A percentile compares a stretch with the other conserved stretches of the same genome.
These are phyloP conservation scores for Macrosiphum euphorbiae DNA, from an alignment of 2,888 invertebrate species.

Conservation along the genomic window DNA sequence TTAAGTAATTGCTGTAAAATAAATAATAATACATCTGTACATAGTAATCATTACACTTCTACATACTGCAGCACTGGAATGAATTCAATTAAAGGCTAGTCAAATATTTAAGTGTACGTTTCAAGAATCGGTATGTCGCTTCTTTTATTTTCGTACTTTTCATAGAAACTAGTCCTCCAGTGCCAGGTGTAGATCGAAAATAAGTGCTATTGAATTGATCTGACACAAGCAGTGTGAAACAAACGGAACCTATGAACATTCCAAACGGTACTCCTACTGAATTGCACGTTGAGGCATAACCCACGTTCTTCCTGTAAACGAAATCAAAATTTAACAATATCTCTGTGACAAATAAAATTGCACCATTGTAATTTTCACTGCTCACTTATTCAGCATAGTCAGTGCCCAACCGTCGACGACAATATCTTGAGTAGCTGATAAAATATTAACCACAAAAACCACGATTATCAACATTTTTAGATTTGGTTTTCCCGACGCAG, in stretches of 20 bases:
- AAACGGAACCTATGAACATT: slow-evolving; percentile 94
- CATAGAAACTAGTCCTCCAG: background rate
- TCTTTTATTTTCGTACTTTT: slow-evolving; percentile 20
- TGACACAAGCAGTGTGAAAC: slow-evolving; percentile 96
- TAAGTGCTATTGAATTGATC: slow-evolving; percentile 96
- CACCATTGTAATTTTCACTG: background rate
- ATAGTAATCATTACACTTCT: background rate
- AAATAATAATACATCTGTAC: background rate
- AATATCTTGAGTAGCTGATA: slow-evolving; percentile 99
- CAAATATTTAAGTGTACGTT: background rate
- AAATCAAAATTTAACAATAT: background rate
- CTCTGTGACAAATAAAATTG: background rate
- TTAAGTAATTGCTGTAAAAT: background rate
- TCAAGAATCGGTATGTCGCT: background rate
- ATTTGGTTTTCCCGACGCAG: slow-evolving; percentile 69
- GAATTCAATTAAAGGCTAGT: background rate
- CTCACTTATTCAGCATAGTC: slow-evolving; percentile 93
- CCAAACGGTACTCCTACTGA: slow-evolving; percentile 98
- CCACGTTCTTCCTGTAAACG: slow-evolving; percentile 85
- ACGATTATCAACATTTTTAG: slow-evolving; percentile 78
- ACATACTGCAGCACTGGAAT: background rate
- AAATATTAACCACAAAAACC: slow-evolving; percentile 92
- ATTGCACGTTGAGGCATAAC: slow-evolving; percentile 98
- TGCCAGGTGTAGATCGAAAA: slow-evolving; percentile 73
- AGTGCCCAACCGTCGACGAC: slow-evolving; percentile 99